Conservation (phyloP, 1,140 invertebrate genomes). For the Leptinotarsa undecemlineata region DNA sequence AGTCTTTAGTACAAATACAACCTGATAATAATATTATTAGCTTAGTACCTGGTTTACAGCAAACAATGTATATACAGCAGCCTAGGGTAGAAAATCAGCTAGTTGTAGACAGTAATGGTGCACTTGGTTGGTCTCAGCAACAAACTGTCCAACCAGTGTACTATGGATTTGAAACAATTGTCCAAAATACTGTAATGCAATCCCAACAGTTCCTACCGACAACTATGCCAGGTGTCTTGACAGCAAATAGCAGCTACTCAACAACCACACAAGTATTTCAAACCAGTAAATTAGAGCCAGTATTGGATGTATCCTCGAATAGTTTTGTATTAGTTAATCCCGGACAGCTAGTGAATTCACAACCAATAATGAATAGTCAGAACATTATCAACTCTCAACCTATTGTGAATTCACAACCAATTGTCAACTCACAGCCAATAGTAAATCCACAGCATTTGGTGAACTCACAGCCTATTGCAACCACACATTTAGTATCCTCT, state of each 20-base stretch:
- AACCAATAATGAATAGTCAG: conserved; percentile 34
- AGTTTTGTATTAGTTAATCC: conserved; percentile 72
- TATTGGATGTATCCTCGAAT: conserved; percentile 69
- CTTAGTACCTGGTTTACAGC: conserved; percentile 68
- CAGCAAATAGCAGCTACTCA: conserved; percentile 76
- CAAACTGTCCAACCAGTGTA: conserved; percentile 69
- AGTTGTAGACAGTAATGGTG: conserved; percentile 51
- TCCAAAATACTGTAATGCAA: conserved; percentile 83
- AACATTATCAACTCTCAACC: conserved; percentile 24
- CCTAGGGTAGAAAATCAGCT: conserved; percentile 48
- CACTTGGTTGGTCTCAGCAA: conserved; percentile 49
- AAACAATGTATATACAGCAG: conserved; percentile 52
- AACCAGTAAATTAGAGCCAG: conserved; percentile 79
- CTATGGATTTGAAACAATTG: conserved; percentile 80
- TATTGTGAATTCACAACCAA: conserved; percentile 24
- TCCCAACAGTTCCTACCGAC: conserved; percentile 80
- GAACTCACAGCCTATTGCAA: neutral
- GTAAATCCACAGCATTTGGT: conserved; percentile 27
- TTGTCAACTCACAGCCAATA: conserved; percentile 30
- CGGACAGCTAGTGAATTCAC: conserved; percentile 47
- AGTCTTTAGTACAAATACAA: conserved; percentile 58
- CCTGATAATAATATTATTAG: conserved; percentile 66
- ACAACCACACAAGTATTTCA: conserved; percentile 82
- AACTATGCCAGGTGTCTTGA: conserved; percentile 74
- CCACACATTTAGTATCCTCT: neutral